Evolutionary conservation across 2,888 invertebrate species (phyloP), one percentile per base, ranked within the genome.

Genomic region (Eretmocerus hayati): DNA sequence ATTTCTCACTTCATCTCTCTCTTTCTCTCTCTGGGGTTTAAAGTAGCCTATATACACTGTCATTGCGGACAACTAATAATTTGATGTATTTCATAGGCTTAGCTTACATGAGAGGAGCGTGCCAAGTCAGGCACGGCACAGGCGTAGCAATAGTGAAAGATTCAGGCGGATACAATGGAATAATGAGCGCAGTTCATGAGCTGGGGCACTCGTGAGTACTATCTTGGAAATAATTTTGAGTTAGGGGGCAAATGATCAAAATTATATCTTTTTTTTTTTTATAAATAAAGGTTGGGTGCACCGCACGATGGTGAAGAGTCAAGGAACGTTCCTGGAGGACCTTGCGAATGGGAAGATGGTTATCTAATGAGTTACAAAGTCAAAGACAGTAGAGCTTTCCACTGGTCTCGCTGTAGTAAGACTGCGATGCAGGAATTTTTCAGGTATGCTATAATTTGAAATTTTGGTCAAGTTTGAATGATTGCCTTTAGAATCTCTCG

Each of bases 281-380:
- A n/a, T 33, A 1, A 33, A 33, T 33, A n/a, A n/a, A 33, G 33
- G 33, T 5, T 50, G 16, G 50, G 50, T 21, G 46, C 42, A 5
- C 43, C 43, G 23, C 50, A 50, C 15, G 50, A 50, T 26, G 38
- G 31, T 6, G 4, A 9, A 0, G 39, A 40, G 4, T 23, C 45
- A 2, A 23, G 11, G 2, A 5, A 2, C 1, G n/a, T 32, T 6
- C 6, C 22, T 1, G 36, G 31, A 18, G 41, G 40, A 3, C 37
- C 45, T 11, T 49, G 49, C 20, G 1, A 13, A 1, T 41, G 45
- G 41, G n/a, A 41, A 1, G 41, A 49, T 20, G 49, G 49, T 15
- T 49, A 49, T 33, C 16, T 49, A 13, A 50, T 50, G 50, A 50
- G 50, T 35, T 50, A 46, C 13, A 16, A 42, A 4, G 42, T 33